Percentiles rank a stretch among this genome's conserved stretches.
These are phyloP conservation scores for Coelopa pilipes DNA, from an alignment of 2,888 invertebrate species.

Conservation along the genomic window DNA sequence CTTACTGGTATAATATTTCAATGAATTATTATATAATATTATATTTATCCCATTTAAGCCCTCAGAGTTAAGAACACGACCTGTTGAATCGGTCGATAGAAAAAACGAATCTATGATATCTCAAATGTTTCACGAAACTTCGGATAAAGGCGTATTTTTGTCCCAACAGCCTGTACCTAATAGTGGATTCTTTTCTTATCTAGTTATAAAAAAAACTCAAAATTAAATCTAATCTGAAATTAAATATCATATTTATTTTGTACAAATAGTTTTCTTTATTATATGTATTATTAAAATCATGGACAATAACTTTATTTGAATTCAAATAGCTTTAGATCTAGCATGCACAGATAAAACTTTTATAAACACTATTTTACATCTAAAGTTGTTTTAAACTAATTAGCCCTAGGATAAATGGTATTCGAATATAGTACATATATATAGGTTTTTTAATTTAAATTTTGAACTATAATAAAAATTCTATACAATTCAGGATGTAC, in stretches of 20 bases:
- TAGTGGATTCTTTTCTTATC: constrained; percentile 43
- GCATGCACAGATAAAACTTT: too few species aligned
- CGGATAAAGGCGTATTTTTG: constrained; percentile 45
- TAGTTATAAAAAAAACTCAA: constrained; percentile 28
- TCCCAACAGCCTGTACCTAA: constrained; percentile 45
- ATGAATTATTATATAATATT: neutral
- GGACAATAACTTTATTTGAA: neutral
- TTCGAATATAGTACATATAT: too few species aligned
- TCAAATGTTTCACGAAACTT: constrained; percentile 42
- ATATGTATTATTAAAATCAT: neutral
- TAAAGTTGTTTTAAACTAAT: too few species aligned
- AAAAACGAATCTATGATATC: constrained; percentile 41
- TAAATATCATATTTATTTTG: neutral
- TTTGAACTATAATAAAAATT: too few species aligned
- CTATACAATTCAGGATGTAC: too few species aligned
- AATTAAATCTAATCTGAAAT: neutral
- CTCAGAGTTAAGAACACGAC: constrained; percentile 27
- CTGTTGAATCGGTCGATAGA: constrained; percentile 30
- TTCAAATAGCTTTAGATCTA: neutral
- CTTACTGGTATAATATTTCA: constrained; percentile 38
- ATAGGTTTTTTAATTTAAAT: too few species aligned
- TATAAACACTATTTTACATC: too few species aligned
- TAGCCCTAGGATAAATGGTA: too few species aligned
- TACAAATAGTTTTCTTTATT: neutral
- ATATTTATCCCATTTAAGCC: constrained; percentile 26